A percentile compares a stretch with the other conserved stretches of the same genome.
Evolutionary conservation across 2,113 vertebrate genomes (phyloP).

Genomic region (Nothoprocta perdicaria): DNA sequence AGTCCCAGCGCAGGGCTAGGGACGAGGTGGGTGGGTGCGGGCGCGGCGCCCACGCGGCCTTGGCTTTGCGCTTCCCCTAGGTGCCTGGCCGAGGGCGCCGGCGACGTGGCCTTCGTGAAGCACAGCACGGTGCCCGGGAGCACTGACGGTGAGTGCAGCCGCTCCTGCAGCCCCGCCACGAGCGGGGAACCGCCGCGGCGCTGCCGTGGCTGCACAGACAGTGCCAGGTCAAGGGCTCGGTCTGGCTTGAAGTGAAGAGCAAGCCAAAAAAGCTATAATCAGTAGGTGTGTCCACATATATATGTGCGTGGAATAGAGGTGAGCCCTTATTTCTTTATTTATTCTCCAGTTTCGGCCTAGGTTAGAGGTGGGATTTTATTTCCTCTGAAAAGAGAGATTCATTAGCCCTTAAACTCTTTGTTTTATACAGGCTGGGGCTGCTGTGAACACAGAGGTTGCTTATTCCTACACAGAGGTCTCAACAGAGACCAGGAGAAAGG

Average conservation of each 20-base stretch:
- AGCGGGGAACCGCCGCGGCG: not conserved
- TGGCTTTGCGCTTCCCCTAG: constrained; percentile 61
- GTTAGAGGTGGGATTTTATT: not conserved
- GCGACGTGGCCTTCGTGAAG: constrained; percentile 89
- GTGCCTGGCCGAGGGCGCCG: constrained; percentile 83
- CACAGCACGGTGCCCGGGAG: constrained; percentile 86
- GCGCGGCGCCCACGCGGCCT: not conserved
- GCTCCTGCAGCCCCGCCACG: not conserved
- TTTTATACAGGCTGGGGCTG: not conserved
- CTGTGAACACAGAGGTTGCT: not conserved
- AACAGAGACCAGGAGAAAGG: not conserved
- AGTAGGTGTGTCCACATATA: not conserved
- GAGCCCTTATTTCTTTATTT: not conserved
- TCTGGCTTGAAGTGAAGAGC: not conserved
- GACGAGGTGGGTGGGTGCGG: constrained; percentile 30
- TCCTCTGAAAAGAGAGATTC: not conserved
- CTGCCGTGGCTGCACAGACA: not conserved
- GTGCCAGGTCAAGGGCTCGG: not conserved
- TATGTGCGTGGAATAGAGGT: not conserved
- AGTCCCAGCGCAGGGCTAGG: not conserved
- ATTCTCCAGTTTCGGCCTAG: not conserved
- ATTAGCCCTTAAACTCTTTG: not conserved
- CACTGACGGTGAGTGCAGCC: constrained; percentile 80
- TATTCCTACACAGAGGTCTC: not conserved
- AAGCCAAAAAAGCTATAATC: not conserved